Evolutionary conservation across 64 coral and sea anemone genomes (phyloP), one percentile per base, ranked within the genome.

Genomic region (Montipora foliosa): DNA sequence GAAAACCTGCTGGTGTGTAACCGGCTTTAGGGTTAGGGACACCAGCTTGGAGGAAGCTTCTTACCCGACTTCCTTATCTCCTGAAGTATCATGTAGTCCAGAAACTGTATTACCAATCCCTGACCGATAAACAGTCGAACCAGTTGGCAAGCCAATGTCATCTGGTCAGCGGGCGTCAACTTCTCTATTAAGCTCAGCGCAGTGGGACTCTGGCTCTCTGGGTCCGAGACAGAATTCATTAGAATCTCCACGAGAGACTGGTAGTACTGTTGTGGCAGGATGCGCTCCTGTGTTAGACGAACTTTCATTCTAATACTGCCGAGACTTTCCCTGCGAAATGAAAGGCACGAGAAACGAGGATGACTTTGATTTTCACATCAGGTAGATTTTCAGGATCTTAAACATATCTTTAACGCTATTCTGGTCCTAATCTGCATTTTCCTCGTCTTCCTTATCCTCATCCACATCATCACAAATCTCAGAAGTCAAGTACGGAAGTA

Each of bases 271-370:
- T 80, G 94, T 0, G 94, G 98, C 24, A 99, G 83, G 44, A 99
- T 93, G 29, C 79, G 74, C 58, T 99, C 98, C 55, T 96, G 92
- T 59, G 94, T 94, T 16, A 99, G 46, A 6, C 92, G 92, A 1
- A 96, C 81, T 29, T 99, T 99, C 44, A 99, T 50, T 22, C 98
- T 92, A 48, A 99, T 99, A 25, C 95, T 99, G 16, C 98, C 98
- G 22, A 99, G 92, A 79, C 92, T 94, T 89, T 96, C 94, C 15
- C 98, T 99, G 78, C 51, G 46, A 46, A 59, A 25, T 6, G 73
- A 52, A 17, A 44, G 5, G 46, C 25, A 61, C 1, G 21, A 14
- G 3, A 90, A 79, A n/a, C 48, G 13, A 75, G 4, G 15, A 6
- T 67, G 2, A 45, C 75, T 7, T 55, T 46, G 17, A 14, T 16